Evolutionary conservation across 1,140 invertebrate genomes (phyloP).

Genomic region (Tetranychus urticae): DNA sequence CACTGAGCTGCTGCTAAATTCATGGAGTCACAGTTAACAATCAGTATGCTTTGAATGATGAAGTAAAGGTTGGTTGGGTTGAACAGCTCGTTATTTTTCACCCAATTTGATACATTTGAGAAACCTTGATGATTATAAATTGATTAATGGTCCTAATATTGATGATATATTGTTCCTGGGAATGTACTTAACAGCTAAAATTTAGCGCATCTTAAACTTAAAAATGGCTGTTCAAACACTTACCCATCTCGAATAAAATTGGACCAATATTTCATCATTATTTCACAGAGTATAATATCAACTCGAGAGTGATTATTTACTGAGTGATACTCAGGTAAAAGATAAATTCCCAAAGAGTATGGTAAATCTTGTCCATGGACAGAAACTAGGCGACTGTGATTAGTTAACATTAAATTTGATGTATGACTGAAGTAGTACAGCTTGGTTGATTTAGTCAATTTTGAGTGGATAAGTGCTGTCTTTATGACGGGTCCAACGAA

Average conservation of each 20-base stretch:
- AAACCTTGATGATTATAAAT: too few species aligned
- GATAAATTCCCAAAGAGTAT: conserved; percentile 34
- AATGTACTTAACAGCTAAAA: too few species aligned
- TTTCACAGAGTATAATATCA: conserved; percentile 17
- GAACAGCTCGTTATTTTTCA: too few species aligned
- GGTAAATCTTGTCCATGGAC: conserved; percentile 24
- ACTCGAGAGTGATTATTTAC: too few species aligned
- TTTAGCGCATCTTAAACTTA: too few species aligned
- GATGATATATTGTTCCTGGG: too few species aligned
- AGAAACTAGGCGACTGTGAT: conserved; percentile 21
- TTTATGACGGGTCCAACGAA: conserved; percentile 73
- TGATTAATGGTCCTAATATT: too few species aligned
- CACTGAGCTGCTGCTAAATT: too few species aligned
- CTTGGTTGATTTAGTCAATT: neutral
- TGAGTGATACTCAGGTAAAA: conserved; percentile 24
- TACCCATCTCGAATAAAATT: conserved; percentile 29
- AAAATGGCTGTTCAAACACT: neutral
- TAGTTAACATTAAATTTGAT: conserved; percentile 56
- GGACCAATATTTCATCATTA: conserved; percentile 32
- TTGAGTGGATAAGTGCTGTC: conserved; percentile 68
- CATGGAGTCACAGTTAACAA: too few species aligned
- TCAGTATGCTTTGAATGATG: too few species aligned
- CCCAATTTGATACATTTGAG: too few species aligned
- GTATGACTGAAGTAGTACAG: conserved; percentile 24
- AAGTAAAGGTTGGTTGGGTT: too few species aligned